Evolutionary conservation across 2,113 vertebrate genomes (phyloP), one percentile per base, ranked within the genome.

Genomic region (Nipponia nippon): DNA sequence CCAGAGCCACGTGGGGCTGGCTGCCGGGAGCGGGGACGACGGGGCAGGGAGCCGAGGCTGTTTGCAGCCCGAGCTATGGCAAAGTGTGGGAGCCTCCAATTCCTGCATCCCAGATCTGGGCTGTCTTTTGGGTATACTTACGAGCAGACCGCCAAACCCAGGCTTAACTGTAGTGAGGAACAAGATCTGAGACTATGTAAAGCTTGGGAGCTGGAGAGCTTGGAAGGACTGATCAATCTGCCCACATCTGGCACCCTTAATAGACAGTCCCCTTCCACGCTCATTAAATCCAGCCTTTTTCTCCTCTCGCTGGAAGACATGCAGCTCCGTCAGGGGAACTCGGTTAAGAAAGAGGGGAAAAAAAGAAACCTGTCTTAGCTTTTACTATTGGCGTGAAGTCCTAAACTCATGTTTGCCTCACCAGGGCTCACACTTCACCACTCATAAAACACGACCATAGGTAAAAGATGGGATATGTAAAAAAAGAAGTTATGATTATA

Each of bases 301-400:
- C 77, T 78, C 32, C n/a, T 40, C 65, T 34, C 2, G 0, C 80
- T 87, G 66, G 38, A 58, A 52, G 32, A 53, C 9, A 17, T 0
- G 1, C 47, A 61, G 77, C 42, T 75, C 65, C 1, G 2, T 17
- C 59, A 26, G 13, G 47, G 42, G 36, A 82, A 6, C 10, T 49
- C 6, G 0, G 32, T 29, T 56, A 3, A 65, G 40, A 69, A 58
- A 34, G 1, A 0, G 3, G 2, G 7, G 8, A 9, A 15, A 11
- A 11, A 44, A 36, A 29, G 3, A 72, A 22, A 55, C 25, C 23
- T 7, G 6, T 40, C 34, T 55, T 27, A 29, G 75, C 22, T 86
- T 52, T 61, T 27, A 8, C 26, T 67, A 5, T 7, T 42, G 78
- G 44, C 6, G 0, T 26, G 16, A 72, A 94, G 70, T 5, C 70